Conservation (phyloP, 1,140 invertebrate genomes). For the Platyura marginata region DNA sequence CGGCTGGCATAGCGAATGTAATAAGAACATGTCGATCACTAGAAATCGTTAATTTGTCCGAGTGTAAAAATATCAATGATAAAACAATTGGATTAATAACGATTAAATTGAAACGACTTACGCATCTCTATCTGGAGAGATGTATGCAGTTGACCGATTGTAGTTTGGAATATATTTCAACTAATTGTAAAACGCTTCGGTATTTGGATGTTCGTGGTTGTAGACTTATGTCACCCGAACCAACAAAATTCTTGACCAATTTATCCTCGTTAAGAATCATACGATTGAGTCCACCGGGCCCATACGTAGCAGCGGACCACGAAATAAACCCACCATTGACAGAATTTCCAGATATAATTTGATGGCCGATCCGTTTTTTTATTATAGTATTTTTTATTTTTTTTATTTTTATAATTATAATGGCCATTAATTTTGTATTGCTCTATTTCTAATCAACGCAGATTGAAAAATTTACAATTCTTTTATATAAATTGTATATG, state of each 20-base stretch:
- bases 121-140: constrained; percentile 40
- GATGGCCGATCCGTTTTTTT: no score
- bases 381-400: not conserved
- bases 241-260: not conserved
- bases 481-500: no score
- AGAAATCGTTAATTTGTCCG: constrained; percentile 40
- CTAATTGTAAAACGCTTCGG: constrained; percentile 26
- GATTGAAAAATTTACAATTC: no score
- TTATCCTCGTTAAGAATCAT: not conserved
- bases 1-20: constrained; percentile 35
- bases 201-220: not conserved
- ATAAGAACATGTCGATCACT: constrained; percentile 44
- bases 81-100: constrained; percentile 36
- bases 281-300: not conserved
- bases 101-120: constrained; percentile 34
- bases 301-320: not conserved
- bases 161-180: constrained; percentile 33
- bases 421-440: not conserved
- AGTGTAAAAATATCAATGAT: constrained; percentile 47
- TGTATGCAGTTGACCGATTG: constrained; percentile 46
- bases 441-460: not conserved
- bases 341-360: no score
- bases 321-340: no score
- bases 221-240: not conserved
- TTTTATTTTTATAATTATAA: not conserved